A percentile compares a stretch with the other conserved stretches of the same genome.
Evolutionary conservation across 2,113 vertebrate genomes (phyloP).

Genomic region (Mohoua ochrocephala): DNA sequence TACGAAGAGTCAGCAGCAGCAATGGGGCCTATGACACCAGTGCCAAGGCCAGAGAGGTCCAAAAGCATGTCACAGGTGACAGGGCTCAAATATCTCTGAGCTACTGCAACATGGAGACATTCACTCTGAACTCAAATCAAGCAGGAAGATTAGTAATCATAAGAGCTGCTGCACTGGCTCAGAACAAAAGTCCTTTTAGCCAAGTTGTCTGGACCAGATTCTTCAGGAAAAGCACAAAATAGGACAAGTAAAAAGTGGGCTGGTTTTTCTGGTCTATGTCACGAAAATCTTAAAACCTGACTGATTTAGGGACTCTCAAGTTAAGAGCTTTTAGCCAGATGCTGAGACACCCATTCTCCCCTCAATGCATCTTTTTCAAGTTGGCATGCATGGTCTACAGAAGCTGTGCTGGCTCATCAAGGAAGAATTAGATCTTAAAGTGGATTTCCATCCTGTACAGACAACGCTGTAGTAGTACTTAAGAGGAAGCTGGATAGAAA

Average conservation of each 20-base stretch:
- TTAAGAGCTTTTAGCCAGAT: background rate
- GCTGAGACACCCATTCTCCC: background rate
- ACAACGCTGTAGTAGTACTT: background rate
- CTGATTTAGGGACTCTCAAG: background rate
- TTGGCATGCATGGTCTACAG: background rate
- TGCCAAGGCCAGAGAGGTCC: background rate
- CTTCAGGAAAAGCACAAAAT: background rate
- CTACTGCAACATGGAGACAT: background rate
- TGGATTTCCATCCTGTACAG: background rate
- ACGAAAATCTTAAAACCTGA: background rate
- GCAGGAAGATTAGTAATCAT: background rate
- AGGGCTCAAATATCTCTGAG: background rate
- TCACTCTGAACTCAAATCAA: background rate
- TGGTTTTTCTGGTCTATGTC: background rate
- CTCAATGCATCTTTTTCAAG: background rate
- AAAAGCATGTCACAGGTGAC: background rate
- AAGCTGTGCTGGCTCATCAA: background rate
- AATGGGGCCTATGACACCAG: background rate
- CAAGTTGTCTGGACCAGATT: background rate
- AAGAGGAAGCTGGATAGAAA: background rate
- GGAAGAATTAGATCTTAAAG: background rate
- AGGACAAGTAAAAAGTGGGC: background rate
- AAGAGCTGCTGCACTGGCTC: background rate
- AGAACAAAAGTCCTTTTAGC: background rate
- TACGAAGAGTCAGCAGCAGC: background rate